Base-by-base conservation (phyloP, 30 jellyfish, hydroid and myxozoan genomes). In the Turritopsis dohrnii region DNA sequence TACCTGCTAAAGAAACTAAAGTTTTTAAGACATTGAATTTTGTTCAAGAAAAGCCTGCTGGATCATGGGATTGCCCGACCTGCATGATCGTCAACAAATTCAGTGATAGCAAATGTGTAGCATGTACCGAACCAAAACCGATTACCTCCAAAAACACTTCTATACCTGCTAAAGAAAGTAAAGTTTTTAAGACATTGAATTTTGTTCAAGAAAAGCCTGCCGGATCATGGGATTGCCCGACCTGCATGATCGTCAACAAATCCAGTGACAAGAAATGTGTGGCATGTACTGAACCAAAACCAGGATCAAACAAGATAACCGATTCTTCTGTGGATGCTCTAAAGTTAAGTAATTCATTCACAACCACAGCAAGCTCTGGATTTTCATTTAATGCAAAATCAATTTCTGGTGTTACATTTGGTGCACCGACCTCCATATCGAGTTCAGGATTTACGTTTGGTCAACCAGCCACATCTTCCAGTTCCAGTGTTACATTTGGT, bases 161-260 rank as follows among this genome's bases (percentile, higher is more conserved):
- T n/a, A 21, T 9, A 69, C 28, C 77, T 7, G 28, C 30, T 0
- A 9, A 9, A 69, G 31, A 23, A 16, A n/a, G 22, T 27, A 69
- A 69, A 27, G 30, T 0, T n/a, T 7, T 69, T 7, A 69, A 27
- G 28, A 69, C 77, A n/a, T 69, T 69, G 28, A 69, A 69, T 1
- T 69, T 69, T 69, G 77, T 27, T 19, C 77, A 69, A 69, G 74
- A 83, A 65, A 41, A 28, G 28, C 60, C 60, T 41, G 72, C 83
- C 18, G 94, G 89, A 18, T 52, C 85, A 26, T 86, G 94, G 94
- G 94, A 86, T 52, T 86, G 94, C 65, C 71, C 84, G 18, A 69
- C 90, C 9, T 86, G 94, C 65, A 21, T 86, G 84, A 79, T 86
- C 28, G n/a, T n/a, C 54, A 86, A 86, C 52, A 82, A 66, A 19